phyloP scores from a whole-genome alignment of 1,140 invertebrate genomes.

The Harlomillsia oculata region DNA sequence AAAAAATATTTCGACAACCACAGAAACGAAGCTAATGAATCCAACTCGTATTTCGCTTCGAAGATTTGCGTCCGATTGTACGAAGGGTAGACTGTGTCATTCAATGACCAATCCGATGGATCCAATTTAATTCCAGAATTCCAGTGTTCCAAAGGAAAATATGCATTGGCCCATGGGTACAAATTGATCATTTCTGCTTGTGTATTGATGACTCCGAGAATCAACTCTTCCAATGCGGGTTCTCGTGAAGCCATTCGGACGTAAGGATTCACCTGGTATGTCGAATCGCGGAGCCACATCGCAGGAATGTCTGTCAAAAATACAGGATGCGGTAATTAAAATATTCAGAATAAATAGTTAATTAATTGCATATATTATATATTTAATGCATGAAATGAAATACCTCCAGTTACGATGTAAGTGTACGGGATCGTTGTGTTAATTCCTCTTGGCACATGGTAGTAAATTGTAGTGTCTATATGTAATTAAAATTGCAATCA shows the following conservation, averaged over 20 bases:
- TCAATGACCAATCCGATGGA: neutral
- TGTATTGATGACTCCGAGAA: constrained; percentile 32
- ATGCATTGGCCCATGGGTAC: constrained; percentile 29
- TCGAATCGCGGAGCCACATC: constrained; percentile 31
- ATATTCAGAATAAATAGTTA: neutral
- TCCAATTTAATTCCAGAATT: constrained; percentile 14
- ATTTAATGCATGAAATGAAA: neutral
- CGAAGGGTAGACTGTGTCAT: constrained; percentile 12
- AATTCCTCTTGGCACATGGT: neutral
- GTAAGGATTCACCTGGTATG: constrained; percentile 34
- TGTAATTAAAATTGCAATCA: neutral
- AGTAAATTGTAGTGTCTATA: constrained; percentile 25
- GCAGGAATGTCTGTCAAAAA: constrained; percentile 24
- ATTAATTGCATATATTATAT: neutral
- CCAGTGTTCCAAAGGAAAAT: constrained; percentile 30
- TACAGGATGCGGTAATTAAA: neutral
- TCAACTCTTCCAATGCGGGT: constrained; percentile 11
- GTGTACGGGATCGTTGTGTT: constrained; percentile 13
- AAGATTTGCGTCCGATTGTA: constrained; percentile 26
- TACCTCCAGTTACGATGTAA: constrained; percentile 31
- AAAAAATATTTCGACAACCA: constrained; percentile 28
- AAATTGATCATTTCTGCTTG: constrained; percentile 31
- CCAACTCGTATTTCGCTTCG: constrained; percentile 32
- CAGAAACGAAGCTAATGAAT: constrained; percentile 32
- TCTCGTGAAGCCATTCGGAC: constrained; percentile 23